Evolutionary conservation across 2,113 vertebrate genomes (phyloP).

Genomic region (Ovis canadensis): DNA sequence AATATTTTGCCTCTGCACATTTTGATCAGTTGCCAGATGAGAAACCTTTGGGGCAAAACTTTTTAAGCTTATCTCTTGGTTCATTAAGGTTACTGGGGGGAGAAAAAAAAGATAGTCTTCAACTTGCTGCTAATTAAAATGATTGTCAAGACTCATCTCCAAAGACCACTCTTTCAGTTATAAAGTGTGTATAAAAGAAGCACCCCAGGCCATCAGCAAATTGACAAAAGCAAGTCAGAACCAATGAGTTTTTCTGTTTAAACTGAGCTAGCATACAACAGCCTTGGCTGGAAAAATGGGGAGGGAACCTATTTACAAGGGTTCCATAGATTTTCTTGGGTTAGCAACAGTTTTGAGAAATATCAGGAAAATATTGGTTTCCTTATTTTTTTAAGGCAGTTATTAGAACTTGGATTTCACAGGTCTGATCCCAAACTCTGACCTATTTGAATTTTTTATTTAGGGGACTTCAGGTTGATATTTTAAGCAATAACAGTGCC

Average conservation of each 20-base stretch:
- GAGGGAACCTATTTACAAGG: neutral
- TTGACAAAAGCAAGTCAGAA: constrained; percentile 51
- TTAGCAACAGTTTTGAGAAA: constrained; percentile 10
- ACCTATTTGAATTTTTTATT: neutral
- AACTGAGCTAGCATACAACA: neutral
- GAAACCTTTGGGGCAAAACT: constrained; percentile 42
- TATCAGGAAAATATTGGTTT: neutral
- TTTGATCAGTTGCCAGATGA: constrained; percentile 50
- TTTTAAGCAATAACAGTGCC: neutral
- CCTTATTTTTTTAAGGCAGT: neutral
- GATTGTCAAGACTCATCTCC: constrained; percentile 46
- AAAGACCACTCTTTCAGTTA: constrained; percentile 44
- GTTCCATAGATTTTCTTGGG: neutral
- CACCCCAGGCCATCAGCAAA: constrained; percentile 28
- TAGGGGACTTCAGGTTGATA: neutral
- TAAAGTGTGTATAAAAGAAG: constrained; percentile 59
- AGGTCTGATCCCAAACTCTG: neutral
- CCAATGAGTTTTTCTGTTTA: constrained; percentile 30
- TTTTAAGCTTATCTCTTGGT: constrained; percentile 35
- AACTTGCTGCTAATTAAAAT: constrained; percentile 65
- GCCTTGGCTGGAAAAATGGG: neutral
- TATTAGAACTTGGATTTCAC: neutral
- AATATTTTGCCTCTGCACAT: constrained; percentile 13
- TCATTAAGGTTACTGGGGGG: constrained; percentile 43
- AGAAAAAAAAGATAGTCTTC: constrained; percentile 17